A percentile compares a stretch with the other conserved stretches of the same genome.
phyloP scores from a whole-genome alignment of 2,113 vertebrate species.

The Oncorhynchus keta region DNA sequence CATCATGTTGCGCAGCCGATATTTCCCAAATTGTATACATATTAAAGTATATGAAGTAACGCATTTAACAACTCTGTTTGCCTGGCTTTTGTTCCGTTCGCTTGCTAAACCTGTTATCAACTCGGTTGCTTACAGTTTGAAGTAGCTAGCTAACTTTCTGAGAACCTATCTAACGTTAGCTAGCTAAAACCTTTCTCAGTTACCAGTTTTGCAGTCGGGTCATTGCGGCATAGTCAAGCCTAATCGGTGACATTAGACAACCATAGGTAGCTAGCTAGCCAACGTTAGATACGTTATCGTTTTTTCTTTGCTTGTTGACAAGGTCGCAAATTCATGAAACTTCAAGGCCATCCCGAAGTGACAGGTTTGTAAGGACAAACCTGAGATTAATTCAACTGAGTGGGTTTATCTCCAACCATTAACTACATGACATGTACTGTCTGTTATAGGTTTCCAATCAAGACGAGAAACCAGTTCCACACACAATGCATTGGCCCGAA shows the following conservation, averaged over 20 bases:
- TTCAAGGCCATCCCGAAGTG: background rate
- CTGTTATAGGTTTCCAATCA: constrained; percentile 50
- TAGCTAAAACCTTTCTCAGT: too few relatives aligned
- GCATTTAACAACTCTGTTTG: too few relatives aligned
- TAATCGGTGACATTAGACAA: too few relatives aligned
- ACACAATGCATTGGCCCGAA: constrained; percentile 36
- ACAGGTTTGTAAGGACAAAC: background rate
- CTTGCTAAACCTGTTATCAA: too few relatives aligned
- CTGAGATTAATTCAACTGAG: background rate
- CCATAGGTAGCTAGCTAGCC: too few relatives aligned
- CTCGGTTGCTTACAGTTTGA: too few relatives aligned
- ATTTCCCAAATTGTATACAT: background rate
- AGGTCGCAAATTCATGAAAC: background rate
- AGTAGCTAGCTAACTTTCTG: too few relatives aligned
- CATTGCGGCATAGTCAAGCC: too few relatives aligned
- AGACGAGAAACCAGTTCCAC: constrained; percentile 25
- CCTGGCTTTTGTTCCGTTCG: too few relatives aligned
- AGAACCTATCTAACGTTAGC: too few relatives aligned
- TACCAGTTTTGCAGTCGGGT: too few relatives aligned
- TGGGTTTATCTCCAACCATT: background rate
- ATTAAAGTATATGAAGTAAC: background rate
- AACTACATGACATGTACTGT: background rate
- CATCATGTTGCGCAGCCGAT: background rate
- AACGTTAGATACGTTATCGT: too few relatives aligned
- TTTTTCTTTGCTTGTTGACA: background rate